These are phyloP conservation scores for Oxyruncus cristatus DNA, from an alignment of 2,113 vertebrate genomes.

Conservation along the genomic window DNA sequence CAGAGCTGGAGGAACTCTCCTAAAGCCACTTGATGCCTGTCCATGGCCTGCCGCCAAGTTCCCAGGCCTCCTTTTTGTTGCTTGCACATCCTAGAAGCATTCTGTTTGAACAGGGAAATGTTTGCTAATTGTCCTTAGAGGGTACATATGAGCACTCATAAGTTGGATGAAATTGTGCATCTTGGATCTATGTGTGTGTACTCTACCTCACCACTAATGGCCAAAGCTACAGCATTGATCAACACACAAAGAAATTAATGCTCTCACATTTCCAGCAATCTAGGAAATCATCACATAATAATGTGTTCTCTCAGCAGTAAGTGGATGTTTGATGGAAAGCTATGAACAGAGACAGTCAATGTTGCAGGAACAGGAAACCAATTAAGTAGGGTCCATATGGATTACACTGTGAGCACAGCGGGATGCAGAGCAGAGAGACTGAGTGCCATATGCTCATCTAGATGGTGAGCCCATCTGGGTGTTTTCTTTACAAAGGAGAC, in stretches of 20 bases:
- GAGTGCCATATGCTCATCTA: background rate
- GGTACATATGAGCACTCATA: background rate
- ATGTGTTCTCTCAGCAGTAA: background rate
- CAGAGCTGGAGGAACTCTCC: background rate
- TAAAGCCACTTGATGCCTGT: background rate
- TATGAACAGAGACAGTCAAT: background rate
- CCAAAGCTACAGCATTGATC: background rate
- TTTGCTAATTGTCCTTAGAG: background rate
- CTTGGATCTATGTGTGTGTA: background rate
- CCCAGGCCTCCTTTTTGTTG: background rate
- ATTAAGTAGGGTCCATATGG: conserved; percentile 36
- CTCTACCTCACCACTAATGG: background rate
- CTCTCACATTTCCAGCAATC: background rate
- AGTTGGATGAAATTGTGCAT: background rate
- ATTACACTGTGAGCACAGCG: background rate
- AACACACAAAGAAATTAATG: background rate
- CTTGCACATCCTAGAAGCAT: background rate
- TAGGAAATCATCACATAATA: background rate
- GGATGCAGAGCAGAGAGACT: background rate
- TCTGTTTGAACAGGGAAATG: background rate
- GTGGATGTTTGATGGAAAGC: background rate
- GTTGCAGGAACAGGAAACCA: conserved; percentile 1
- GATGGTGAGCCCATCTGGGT: background rate
- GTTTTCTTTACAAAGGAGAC: background rate
- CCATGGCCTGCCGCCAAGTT: background rate